Evolutionary conservation across 2,113 vertebrate species (phyloP), one percentile per base, ranked within the genome.

Genomic region (Theristicus caerulescens): DNA sequence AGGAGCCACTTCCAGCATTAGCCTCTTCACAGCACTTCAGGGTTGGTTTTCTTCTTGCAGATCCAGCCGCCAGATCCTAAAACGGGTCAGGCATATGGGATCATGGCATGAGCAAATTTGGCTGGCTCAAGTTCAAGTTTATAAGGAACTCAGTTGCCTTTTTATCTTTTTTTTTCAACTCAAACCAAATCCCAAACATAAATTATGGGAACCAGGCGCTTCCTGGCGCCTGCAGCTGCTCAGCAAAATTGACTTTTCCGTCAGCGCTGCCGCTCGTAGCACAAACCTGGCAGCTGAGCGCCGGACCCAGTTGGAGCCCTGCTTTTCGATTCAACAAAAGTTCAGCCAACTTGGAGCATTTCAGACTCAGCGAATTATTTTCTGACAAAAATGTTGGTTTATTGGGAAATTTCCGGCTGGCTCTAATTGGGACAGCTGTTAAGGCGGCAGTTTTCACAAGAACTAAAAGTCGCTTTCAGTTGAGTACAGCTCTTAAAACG

Each of bases 341-440:
- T 94, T 97, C 94, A 96, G 92, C 78, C 93, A 95, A 34, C 93
- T 95, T 18, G 31, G 84, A 95, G 95, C 93, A 5, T 80, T 93
- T 61, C 90, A 96, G 92, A 96, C 90, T 96, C 96, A 96, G 96
- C 70, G 5, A 94, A 93, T 96, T 96, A 91, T 85, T 76, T 89
- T 76, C 61, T 77, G 86, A 93, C 84, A 64, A 44, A 92, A 36
- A 67, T 40, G 72, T 55, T 87, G 87, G 90, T 93, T 96, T 90
- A 93, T 93, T 46, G 87, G 94, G 96, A 91, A 94, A 77, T 95
- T 97, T 96, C 96, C 85, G 95, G 84, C 95, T 72, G 93, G 40
- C 87, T 96, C 29, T 96, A 96, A 96, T 95, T 94, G 96, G 96
- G 91, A 94, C 95, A 97, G 95, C 96, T 97, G 94, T 87, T 87